These are phyloP conservation scores for Proteles cristata DNA, from an alignment of 2,113 vertebrate genomes.

Conservation along the genomic window DNA sequence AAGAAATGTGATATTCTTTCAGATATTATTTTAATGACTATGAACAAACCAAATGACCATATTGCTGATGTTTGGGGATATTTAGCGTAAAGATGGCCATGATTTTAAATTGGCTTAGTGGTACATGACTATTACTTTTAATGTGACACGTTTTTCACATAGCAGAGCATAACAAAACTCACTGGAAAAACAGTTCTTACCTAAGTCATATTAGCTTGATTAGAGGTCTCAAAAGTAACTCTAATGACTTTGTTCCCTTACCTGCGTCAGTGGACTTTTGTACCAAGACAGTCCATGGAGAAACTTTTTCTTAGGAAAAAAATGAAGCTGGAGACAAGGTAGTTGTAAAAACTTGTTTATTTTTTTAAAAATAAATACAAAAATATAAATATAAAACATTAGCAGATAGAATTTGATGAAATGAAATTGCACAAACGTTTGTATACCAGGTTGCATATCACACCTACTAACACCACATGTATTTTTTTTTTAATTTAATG, in stretches of 20 bases:
- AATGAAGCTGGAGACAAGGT: constrained; percentile 76
- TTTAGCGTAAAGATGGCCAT: background rate
- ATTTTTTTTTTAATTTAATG: constrained; percentile 86
- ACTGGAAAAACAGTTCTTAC: background rate
- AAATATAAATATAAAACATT: constrained; percentile 99
- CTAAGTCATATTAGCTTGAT: background rate
- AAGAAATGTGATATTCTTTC: constrained; percentile 24
- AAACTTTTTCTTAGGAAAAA: constrained; percentile 20
- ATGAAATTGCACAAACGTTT: constrained; percentile 90
- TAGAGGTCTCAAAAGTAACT: background rate
- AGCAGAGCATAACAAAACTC: background rate
- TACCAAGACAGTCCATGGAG: background rate
- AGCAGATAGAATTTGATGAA: constrained; percentile 93
- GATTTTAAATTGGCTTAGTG: background rate
- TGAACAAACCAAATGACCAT: background rate
- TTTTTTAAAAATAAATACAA: constrained; percentile 99
- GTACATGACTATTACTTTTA: background rate
- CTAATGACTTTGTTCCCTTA: background rate
- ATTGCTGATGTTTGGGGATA: background rate
- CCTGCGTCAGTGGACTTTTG: background rate
- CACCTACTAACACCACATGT: constrained; percentile 90
- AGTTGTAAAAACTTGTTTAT: constrained; percentile 93
- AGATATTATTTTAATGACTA: constrained; percentile 5
- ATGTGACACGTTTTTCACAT: background rate
- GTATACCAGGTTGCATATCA: constrained; percentile 89